Base-by-base conservation (phyloP, 2,797 vertebrate genomes). In the Echiichthys vipera region DNA sequence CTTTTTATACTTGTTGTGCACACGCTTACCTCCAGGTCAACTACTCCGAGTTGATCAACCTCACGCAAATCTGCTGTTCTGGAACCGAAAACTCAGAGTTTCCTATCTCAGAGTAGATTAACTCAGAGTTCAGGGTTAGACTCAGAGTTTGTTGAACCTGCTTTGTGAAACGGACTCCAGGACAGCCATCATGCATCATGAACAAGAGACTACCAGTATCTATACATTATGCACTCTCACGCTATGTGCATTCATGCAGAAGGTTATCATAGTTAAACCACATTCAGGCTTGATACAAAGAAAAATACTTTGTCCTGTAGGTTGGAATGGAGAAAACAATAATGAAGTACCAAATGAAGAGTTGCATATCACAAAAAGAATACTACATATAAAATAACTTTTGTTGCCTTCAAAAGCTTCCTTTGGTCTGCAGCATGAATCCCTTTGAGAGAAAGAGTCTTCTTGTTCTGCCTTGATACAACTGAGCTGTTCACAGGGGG, bases 381-480 rank as follows among this genome's bases (percentile, higher is more conserved):
- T 18, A 71, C 32, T 29, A n/a, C 47, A 83, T 24, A 59, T 18
- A 55, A 20, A 12, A 12, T 4, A 65, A 76, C 64, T 63, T 71
- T 75, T 70, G 65, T 66, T 80, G 74, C 66, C 53, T 77, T 81
- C 55, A 76, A 68, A 83, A 30, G 34, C 66, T 68, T 71, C 57
- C 83, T 17, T n/a, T 67, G 76, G 74, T 72, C 71, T 74, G 65
- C 56, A 65, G 74, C 65, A 36, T 46, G 13, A 72, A 87, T 67
- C 53, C 74, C 76, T 73, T 68, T 66, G 84, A 88, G 85, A 57
- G 36, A 71, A 65, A 78, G 46, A 69, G 20, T 78, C 64, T 70
- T 72, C 77, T 89, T 87, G 66, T 85, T 90, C 83, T 73, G 68
- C 53, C 49, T 86, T 78, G 61, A 76, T 65, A 64, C 73, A 77